Evolutionary conservation across 1,140 invertebrate genomes (phyloP), one percentile per base, ranked within the genome.

Genomic region (Antheraea pernyi): DNA sequence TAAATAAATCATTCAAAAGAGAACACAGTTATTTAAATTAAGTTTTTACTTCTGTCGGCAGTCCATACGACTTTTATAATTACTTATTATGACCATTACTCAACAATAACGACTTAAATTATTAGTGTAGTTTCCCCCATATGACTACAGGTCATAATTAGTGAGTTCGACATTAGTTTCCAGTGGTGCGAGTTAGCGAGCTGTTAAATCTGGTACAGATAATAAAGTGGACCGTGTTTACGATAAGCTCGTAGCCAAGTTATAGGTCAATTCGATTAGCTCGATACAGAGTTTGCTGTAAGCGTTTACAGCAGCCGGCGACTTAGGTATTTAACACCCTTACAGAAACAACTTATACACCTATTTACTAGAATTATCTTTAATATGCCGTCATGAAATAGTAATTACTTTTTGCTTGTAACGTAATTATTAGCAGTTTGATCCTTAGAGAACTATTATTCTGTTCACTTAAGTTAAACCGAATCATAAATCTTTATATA

Each of bases 211-310:
- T 84, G 75, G 82, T 65, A 80, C 68, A 85, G 87, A 85, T 85
- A 89, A 85, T 91, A 89, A 88, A 89, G 80, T 85, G 79, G 80
- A 83, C 73, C 67, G 83, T 87, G 85, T 88, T 89, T 88, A 85
- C 80, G 82, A 80, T 72, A 76, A 78, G 79, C 78, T 77, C 69
- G 72, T 67, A 79, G 77, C 78, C 74, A 85, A 85, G 78, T 86
- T 86, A 82, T 83, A 83, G 83, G 83, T 81, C 82, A 83, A 88
- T 87, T 87, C 83, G 86, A 91, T 88, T 91, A 88, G 81, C 73
- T 59, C 72, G 80, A 80, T 83, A 84, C 77, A 74, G 74, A 78
- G 86, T 84, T 85, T 85, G 78, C 78, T 75, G 74, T 82, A 82
- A 83, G 76, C 85, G 83, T 81, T 84, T 81, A 81, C 75, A 78